These are phyloP conservation scores for Mionectes olivaceus DNA, from an alignment of 2,797 vertebrate genomes.

Conservation along the genomic window DNA sequence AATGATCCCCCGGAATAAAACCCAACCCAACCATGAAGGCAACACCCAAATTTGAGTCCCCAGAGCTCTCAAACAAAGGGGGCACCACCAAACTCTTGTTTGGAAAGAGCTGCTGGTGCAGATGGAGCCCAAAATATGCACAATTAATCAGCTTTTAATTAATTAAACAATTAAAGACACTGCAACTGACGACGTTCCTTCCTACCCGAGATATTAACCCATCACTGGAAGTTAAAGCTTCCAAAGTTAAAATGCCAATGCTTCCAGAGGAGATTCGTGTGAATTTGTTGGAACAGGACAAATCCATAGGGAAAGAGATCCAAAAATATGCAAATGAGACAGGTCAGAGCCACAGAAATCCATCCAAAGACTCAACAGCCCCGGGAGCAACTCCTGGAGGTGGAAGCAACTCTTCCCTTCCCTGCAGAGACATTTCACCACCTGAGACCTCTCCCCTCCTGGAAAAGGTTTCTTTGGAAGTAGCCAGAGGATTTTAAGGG, in stretches of 20 bases:
- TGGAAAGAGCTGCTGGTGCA: neutral
- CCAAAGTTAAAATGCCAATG: neutral
- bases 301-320: accelerated
- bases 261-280: neutral
- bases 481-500: neutral
- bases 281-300: neutral
- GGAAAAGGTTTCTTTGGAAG: neutral
- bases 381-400: neutral
- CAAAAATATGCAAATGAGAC: neutral
- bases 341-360: neutral
- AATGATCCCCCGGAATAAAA: accelerated
- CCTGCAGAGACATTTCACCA: neutral
- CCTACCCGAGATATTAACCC: neutral
- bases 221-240: neutral
- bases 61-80: neutral
- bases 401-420: neutral
- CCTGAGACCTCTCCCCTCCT: neutral
- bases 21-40: neutral
- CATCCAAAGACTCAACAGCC: neutral
- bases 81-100: neutral
- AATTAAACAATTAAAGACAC: neutral
- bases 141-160: neutral
- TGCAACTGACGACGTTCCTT: neutral
- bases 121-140: neutral
- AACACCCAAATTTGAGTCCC: neutral